These are phyloP conservation scores for Antrozous pallidus DNA, from an alignment of 2,797 vertebrate genomes.

Conservation along the genomic window DNA sequence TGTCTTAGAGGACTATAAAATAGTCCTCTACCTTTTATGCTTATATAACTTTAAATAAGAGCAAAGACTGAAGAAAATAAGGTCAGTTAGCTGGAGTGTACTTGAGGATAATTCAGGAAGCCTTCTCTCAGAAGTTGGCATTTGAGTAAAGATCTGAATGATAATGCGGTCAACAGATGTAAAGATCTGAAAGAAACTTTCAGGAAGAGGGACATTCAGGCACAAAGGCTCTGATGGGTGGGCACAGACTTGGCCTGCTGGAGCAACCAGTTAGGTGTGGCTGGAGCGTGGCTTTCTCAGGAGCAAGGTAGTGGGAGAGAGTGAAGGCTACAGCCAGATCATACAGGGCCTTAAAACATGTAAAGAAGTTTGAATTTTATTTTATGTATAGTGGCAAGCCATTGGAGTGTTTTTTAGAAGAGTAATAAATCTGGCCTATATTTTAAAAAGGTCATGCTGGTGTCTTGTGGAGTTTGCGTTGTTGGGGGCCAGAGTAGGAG, in stretches of 20 bases:
- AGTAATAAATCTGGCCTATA: background rate
- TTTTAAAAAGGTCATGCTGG: background rate
- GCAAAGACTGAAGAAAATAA: constrained; percentile 1
- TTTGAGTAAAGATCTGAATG: background rate
- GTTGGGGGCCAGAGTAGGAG: background rate
- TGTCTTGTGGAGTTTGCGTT: background rate
- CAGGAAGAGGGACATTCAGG: background rate
- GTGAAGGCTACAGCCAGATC: background rate
- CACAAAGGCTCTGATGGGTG: background rate
- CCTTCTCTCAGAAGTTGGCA: background rate
- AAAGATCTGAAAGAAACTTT: background rate
- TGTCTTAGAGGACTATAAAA: too few species aligned
- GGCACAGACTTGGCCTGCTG: background rate
- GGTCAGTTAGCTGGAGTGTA: background rate
- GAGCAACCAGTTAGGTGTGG: background rate
- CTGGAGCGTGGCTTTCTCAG: background rate
- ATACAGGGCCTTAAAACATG: background rate
- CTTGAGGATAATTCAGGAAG: background rate
- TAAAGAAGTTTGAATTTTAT: background rate
- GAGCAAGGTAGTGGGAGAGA: background rate
- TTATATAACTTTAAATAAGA: constrained; percentile 46
- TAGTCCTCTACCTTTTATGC: too few species aligned
- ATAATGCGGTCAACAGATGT: background rate
- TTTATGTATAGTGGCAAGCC: background rate
- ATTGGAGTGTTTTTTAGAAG: background rate